These are phyloP conservation scores for Emys orbicularis DNA, from an alignment of 2,797 vertebrate species.

Conservation along the genomic window DNA sequence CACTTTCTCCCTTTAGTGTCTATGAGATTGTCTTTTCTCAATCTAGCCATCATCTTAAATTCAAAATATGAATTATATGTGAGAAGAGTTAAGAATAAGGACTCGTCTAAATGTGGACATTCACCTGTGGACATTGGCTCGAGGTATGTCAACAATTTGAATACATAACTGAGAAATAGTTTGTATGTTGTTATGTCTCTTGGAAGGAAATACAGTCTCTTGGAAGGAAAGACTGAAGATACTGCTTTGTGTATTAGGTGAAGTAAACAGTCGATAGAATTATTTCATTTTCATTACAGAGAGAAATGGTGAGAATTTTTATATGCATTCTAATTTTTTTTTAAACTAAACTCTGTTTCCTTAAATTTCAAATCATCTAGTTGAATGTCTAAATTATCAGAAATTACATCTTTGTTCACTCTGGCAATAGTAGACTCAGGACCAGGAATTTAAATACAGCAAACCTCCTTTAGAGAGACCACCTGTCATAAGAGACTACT, in stretches of 20 bases:
- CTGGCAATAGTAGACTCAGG: background rate
- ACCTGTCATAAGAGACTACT: no score
- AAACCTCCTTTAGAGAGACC: no score
- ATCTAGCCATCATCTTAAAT: background rate
- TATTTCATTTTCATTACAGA: no score
- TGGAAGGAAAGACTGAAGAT: background rate
- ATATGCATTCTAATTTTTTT: background rate
- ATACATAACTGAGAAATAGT: background rate
- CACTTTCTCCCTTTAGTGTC: background rate
- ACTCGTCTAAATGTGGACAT: background rate
- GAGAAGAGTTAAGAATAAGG: background rate
- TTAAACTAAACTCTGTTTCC: rapidly evolving
- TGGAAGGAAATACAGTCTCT: background rate
- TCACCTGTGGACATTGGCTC: background rate
- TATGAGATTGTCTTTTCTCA: background rate
- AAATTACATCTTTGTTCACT: background rate
- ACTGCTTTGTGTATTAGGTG: background rate
- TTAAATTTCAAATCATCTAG: background rate
- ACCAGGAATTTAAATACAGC: rapidly evolving
- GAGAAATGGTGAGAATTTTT: background rate
- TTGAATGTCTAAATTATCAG: background rate
- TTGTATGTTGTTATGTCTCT: background rate
- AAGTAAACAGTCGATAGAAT: no score
- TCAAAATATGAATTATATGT: background rate
- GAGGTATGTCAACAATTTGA: background rate